These are phyloP conservation scores for Toxotes lorentzi DNA, from an alignment of 2,797 vertebrate species.

Conservation along the genomic window DNA sequence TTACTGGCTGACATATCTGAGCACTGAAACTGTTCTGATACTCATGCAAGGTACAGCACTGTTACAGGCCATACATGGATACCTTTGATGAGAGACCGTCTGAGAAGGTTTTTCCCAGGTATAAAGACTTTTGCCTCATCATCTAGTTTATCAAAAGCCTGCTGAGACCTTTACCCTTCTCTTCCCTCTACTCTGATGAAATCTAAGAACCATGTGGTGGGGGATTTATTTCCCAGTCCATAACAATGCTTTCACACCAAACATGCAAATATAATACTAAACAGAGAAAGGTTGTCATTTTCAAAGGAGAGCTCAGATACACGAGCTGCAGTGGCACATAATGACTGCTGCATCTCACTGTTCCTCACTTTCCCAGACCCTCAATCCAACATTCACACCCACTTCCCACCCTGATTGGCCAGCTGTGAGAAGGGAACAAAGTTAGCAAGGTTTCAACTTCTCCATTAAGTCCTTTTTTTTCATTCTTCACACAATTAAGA, in stretches of 20 bases:
- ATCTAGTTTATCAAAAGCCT: not conserved
- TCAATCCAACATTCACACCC: not conserved
- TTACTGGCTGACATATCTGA: not conserved
- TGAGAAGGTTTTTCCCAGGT: not conserved
- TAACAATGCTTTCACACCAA: not conserved
- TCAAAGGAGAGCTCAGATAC: not conserved
- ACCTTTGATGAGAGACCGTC: not conserved
- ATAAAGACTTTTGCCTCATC: not conserved
- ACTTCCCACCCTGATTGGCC: not conserved
- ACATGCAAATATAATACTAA: not conserved
- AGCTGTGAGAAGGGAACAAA: not conserved
- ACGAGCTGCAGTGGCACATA: too few species aligned
- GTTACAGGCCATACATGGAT: not conserved
- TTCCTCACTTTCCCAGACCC: too few species aligned
- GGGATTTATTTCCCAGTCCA: not conserved
- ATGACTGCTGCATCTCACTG: too few species aligned
- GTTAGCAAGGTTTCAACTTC: not conserved
- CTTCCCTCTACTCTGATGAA: not conserved
- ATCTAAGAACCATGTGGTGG: not conserved
- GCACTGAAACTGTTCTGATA: not conserved
- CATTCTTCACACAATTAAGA: not conserved
- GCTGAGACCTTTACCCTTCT: not conserved
- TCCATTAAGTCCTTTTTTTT: not conserved
- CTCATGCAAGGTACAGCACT: not conserved
- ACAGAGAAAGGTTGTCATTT: not conserved